These are phyloP conservation scores for Lasioglossum lativentre DNA, from an alignment of 2,888 invertebrate species.

Conservation along the genomic window DNA sequence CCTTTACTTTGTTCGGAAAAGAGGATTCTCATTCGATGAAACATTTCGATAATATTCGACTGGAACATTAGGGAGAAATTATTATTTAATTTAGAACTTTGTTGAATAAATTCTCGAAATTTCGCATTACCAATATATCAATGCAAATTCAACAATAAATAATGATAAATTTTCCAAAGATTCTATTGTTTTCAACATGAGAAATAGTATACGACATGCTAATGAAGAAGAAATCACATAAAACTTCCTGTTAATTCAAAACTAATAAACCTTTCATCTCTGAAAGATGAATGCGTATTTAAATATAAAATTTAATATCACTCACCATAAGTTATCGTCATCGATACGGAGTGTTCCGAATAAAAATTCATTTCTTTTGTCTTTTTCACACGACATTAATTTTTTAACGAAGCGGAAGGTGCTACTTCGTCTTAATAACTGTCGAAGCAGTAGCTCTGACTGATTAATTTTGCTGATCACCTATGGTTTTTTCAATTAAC, in stretches of 20 bases:
- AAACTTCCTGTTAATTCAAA: background rate
- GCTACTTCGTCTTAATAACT: background rate
- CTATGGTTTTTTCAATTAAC: background rate
- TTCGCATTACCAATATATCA: background rate
- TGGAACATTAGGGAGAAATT: background rate
- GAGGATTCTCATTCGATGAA: background rate
- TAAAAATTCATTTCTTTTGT: background rate
- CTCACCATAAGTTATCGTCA: background rate
- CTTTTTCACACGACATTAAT: background rate
- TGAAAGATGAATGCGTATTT: background rate
- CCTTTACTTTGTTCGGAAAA: background rate
- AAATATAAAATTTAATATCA: background rate
- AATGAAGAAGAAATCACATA: background rate
- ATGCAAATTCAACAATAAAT: background rate
- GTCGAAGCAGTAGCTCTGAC: background rate
- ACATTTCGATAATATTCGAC: background rate
- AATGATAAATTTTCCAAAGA: background rate
- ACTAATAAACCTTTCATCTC: background rate
- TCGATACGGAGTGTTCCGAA: background rate
- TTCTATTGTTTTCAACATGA: too few relatives aligned
- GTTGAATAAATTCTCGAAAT: background rate
- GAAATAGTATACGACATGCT: background rate
- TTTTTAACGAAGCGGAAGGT: background rate
- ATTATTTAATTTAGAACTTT: background rate
- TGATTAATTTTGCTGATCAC: slow-evolving; percentile 9